Percentiles rank a stretch among this genome's conserved stretches.
Conservation (phyloP, 2,113 vertebrate species). For the Hypocryptadius cinnamomeus region DNA sequence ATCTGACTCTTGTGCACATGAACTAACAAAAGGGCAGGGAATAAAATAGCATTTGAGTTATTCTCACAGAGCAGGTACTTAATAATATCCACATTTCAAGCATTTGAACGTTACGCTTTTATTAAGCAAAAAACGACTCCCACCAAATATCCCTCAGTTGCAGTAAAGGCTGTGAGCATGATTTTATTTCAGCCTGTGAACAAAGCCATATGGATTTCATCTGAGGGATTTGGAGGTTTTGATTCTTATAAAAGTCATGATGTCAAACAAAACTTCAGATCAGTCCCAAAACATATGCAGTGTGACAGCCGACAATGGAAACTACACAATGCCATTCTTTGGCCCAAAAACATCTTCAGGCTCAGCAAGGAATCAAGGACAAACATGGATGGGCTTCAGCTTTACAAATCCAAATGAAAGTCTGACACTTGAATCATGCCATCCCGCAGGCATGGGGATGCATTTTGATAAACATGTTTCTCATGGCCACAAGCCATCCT, state of each 20-base stretch:
- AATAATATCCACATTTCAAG: conserved; percentile 60
- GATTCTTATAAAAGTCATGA: conserved; percentile 58
- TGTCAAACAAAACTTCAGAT: conserved; percentile 63
- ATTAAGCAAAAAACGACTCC: conserved; percentile 48
- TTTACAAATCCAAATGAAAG: neutral
- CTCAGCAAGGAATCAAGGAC: neutral
- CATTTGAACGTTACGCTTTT: conserved; percentile 33
- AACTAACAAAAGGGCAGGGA: conserved; percentile 40
- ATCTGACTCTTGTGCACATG: conserved; percentile 34
- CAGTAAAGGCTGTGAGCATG: conserved; percentile 55
- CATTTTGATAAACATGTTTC: neutral
- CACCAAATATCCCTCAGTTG: conserved; percentile 59
- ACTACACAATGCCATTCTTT: conserved; percentile 21
- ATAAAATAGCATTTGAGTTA: conserved; percentile 42
- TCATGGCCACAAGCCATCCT: neutral
- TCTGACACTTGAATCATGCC: neutral
- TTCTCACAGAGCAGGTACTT: conserved; percentile 59
- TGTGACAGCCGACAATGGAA: conserved; percentile 55
- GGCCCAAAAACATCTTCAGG: neutral
- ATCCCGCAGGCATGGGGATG: neutral
- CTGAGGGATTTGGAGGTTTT: conserved; percentile 51
- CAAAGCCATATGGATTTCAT: conserved; percentile 67
- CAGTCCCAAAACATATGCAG: conserved; percentile 42
- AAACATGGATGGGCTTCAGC: neutral
- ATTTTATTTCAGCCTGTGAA: conserved; percentile 59